Evolutionary conservation across 2,113 vertebrate species (phyloP).

Genomic region (Xiphophorus couchianus): DNA sequence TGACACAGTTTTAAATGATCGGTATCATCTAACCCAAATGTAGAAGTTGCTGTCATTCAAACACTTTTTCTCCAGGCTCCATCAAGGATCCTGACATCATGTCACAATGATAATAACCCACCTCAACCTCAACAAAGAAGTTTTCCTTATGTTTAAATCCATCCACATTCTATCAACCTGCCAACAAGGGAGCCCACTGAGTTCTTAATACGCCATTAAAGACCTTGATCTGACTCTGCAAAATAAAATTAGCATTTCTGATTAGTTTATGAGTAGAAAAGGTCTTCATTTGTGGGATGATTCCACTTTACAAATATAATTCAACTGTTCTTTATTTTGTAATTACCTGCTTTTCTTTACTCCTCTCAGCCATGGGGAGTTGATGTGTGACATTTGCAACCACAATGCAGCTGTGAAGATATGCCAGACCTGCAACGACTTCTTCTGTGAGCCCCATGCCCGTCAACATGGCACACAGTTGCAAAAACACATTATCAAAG

Average conservation of each 20-base stretch:
- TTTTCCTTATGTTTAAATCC: no score
- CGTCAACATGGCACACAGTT: slow-evolving; percentile 16
- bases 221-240: not conserved
- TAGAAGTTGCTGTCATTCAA: not conserved
- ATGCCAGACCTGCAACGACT: slow-evolving; percentile 29
- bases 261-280: not conserved
- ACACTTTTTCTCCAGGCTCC: not conserved
- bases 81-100: no score
- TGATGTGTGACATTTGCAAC: not conserved
- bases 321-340: not conserved
- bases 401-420: slow-evolving; percentile 19
- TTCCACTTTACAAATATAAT: not conserved
- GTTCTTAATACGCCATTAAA: no score
- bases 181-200: no score
- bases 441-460: slow-evolving; percentile 15
- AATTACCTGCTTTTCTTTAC: not conserved
- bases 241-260: not conserved
- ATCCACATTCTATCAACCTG: no score
- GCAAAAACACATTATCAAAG: slow-evolving; percentile 1
- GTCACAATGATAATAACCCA: no score
- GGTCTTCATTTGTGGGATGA: not conserved
- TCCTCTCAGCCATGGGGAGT: not conserved
- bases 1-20: not conserved
- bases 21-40: not conserved
- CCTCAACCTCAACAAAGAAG: no score